Conservation (phyloP, 2,888 invertebrate species). For the Rotaria macrura region DNA sequence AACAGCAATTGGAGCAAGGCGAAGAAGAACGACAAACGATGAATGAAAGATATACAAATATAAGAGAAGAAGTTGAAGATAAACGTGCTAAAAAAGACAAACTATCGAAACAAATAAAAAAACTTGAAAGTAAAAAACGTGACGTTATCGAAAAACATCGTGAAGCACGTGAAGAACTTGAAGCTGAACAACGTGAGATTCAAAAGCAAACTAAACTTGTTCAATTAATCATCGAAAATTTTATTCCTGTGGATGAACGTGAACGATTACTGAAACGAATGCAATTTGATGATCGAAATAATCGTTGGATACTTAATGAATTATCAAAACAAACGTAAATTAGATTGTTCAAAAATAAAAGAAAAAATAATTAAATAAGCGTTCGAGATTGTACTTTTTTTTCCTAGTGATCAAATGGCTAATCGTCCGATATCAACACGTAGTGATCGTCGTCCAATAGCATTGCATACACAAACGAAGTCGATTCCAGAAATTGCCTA, state of each 20-base stretch:
- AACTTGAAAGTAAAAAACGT: constrained; percentile 34
- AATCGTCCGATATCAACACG: constrained; percentile 60
- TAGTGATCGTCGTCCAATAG: constrained; percentile 58
- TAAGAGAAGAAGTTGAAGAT: constrained; percentile 91
- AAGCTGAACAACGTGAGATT: constrained; percentile 78
- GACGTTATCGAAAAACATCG: constrained; percentile 68
- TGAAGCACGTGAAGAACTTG: constrained; percentile 77
- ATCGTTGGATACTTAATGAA: constrained; percentile 60
- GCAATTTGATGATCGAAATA: constrained; percentile 69
- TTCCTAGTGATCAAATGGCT: constrained; percentile 39
- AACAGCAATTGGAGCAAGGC: constrained; percentile 79
- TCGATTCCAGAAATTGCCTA: constrained; percentile 42
- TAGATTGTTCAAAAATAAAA: background rate
- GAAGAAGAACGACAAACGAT: constrained; percentile 83
- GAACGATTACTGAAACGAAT: constrained; percentile 64
- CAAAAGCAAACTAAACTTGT: constrained; percentile 77
- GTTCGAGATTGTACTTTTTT: too few species aligned
- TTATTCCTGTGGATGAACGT: constrained; percentile 59
- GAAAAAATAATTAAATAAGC: background rate
- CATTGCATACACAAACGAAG: constrained; percentile 54
- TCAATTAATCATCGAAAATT: constrained; percentile 54
- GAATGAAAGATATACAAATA: constrained; percentile 73
- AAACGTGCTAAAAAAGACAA: constrained; percentile 86
- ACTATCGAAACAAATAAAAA: constrained; percentile 36
- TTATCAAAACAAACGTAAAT: constrained; percentile 44